Percentiles rank a stretch among this genome's conserved stretches.
These are phyloP conservation scores for Albula glossodonta DNA, from an alignment of 2,113 vertebrate genomes.

Conservation along the genomic window DNA sequence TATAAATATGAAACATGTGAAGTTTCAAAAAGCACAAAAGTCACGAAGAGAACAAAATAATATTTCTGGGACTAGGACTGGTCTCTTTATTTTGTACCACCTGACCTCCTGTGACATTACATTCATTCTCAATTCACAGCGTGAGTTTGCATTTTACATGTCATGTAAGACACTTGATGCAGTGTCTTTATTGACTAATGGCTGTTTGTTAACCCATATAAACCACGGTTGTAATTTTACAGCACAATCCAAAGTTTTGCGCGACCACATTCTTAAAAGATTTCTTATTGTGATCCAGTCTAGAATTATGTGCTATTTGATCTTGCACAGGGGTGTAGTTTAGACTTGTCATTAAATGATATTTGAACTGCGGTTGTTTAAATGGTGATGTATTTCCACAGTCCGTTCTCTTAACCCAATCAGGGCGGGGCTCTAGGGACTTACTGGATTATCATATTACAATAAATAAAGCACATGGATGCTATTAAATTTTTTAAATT, in stretches of 20 bases:
- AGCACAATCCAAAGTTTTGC: background rate
- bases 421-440: slow-evolving; percentile 34
- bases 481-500: slow-evolving; percentile 57
- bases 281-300: slow-evolving; percentile 50
- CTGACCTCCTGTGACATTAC: background rate
- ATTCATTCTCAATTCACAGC: background rate
- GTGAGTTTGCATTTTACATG: background rate
- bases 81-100: background rate
- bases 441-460: slow-evolving; percentile 57
- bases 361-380: slow-evolving; percentile 41
- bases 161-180: background rate
- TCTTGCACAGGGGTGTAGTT: slow-evolving; percentile 14
- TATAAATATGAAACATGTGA: background rate
- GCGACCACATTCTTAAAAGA: slow-evolving; percentile 17
- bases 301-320: slow-evolving; percentile 34
- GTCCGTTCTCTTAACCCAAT: slow-evolving; percentile 54
- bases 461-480: slow-evolving; percentile 54
- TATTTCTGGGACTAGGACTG: background rate
- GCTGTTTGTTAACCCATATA: background rate
- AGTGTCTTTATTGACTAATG: background rate
- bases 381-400: slow-evolving; percentile 50
- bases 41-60: background rate
- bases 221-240: background rate
- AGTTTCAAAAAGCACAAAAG: background rate
- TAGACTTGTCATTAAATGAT: slow-evolving; percentile 18